Evolutionary conservation across 2,797 vertebrate genomes (phyloP).

Genomic region (Ambastaia sidthimunki): DNA sequence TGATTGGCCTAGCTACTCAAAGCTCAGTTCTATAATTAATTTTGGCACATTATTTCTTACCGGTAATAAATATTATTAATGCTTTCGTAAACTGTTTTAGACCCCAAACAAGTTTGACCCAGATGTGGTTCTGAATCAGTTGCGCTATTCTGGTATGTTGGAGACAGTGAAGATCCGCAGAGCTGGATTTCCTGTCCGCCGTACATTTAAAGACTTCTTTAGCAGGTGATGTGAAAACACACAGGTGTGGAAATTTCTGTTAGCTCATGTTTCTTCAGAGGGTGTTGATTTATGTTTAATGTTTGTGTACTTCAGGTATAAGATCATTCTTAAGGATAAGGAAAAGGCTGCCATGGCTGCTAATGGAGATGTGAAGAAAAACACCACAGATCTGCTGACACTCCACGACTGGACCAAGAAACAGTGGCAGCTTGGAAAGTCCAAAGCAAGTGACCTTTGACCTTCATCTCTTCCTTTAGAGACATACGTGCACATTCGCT

Average conservation of each 20-base stretch:
- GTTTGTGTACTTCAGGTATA: conserved; percentile 78
- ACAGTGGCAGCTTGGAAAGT: conserved; percentile 91
- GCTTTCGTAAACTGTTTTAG: conserved; percentile 64
- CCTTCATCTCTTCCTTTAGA: not conserved
- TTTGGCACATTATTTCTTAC: not conserved
- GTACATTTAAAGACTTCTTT: conserved; percentile 88
- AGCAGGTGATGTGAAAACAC: conserved; percentile 72
- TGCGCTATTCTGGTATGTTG: conserved; percentile 92
- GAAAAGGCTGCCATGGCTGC: conserved; percentile 38
- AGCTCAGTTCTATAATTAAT: not conserved
- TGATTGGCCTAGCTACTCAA: not conserved
- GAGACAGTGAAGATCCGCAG: conserved; percentile 92
- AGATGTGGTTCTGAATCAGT: conserved; percentile 89
- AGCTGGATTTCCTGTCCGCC: conserved; percentile 88
- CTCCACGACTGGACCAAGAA: conserved; percentile 82
- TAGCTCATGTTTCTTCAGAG: not conserved
- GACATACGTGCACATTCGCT: not conserved
- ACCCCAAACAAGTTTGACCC: conserved; percentile 83
- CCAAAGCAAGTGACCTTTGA: conserved; percentile 78
- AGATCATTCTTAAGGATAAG: conserved; percentile 80
- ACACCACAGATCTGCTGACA: conserved; percentile 79
- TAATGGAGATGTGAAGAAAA: conserved; percentile 79
- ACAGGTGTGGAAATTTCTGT: not conserved
- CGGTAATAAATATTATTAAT: not conserved
- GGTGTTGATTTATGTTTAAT: not conserved